phyloP scores from a whole-genome alignment of 2,797 vertebrate species.

The Pangasius krempfi region DNA sequence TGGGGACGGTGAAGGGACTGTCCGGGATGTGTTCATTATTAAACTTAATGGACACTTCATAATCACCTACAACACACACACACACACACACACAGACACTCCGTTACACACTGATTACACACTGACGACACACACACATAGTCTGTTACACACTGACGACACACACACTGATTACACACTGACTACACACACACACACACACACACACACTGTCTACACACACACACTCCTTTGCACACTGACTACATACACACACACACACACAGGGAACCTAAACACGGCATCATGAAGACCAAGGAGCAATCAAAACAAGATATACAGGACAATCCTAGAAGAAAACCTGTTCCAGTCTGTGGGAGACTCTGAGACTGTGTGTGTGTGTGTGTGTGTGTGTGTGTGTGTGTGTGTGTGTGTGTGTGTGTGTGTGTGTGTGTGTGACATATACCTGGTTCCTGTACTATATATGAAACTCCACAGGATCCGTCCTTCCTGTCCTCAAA shows the following conservation, averaged over 20 bases:
- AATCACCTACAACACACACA: slow-evolving; percentile 79
- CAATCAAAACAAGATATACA: not conserved
- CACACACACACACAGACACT: not conserved
- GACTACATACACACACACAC: too few relatives aligned
- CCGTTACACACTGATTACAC: not conserved
- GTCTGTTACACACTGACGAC: too few relatives aligned
- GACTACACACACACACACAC: too few relatives aligned
- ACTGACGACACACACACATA: not conserved
- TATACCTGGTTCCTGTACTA: slow-evolving; percentile 89
- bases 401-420: slow-evolving; percentile 16
- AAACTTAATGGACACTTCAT: slow-evolving; percentile 98
- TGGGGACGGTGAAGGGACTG: slow-evolving; percentile 92
- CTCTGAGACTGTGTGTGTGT: not conserved
- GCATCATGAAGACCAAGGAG: too few relatives aligned
- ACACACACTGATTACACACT: too few relatives aligned
- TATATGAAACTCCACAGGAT: slow-evolving; percentile 90
- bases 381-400: not conserved
- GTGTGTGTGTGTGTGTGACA: not conserved
- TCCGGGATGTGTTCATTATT: slow-evolving; percentile 97
- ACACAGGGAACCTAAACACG: too few relatives aligned
- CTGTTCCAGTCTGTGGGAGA: not conserved
- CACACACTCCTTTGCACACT: too few relatives aligned
- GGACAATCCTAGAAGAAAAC: not conserved
- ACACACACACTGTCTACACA: too few relatives aligned
- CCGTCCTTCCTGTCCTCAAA: slow-evolving; percentile 94